Evolutionary conservation across 2,888 invertebrate species (phyloP).

Genomic region (Apodemia zela): DNA sequence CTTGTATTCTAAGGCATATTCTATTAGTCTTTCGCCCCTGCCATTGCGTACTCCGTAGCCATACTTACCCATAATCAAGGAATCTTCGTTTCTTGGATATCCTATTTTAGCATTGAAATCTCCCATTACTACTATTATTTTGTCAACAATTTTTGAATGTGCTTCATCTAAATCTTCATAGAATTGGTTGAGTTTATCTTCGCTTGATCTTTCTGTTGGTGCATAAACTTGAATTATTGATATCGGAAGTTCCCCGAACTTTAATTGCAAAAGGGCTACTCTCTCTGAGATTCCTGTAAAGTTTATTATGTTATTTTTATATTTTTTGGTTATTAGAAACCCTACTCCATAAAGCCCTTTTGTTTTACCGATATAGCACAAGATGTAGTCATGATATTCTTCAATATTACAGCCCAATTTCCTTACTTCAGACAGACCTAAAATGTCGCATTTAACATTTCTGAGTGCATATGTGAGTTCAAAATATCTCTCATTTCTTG

Average conservation of each 20-base stretch:
- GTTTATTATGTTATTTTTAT: not conserved
- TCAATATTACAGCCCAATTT: not conserved
- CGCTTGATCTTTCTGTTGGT: too few species aligned
- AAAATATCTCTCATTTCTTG: not conserved
- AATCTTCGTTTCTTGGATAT: too few species aligned
- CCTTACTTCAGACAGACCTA: not conserved
- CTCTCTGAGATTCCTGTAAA: not conserved
- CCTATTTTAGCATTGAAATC: not conserved
- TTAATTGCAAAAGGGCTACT: not conserved
- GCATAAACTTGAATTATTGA: too few species aligned
- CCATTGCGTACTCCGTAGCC: too few species aligned
- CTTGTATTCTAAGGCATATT: conserved; percentile 16
- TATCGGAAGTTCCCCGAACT: too few species aligned
- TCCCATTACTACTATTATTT: not conserved
- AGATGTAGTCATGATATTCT: not conserved
- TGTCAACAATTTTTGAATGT: too few species aligned
- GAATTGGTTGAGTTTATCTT: too few species aligned
- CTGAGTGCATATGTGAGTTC: not conserved
- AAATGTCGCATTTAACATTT: not conserved
- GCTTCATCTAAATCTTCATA: too few species aligned
- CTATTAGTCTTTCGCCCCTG: too few species aligned
- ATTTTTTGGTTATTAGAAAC: too few species aligned
- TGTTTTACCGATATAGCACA: not conserved
- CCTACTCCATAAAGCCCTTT: too few species aligned
- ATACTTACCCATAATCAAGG: too few species aligned